These are phyloP conservation scores for Saguinus imperator DNA, from an alignment of 2,113 vertebrate species.

Conservation along the genomic window DNA sequence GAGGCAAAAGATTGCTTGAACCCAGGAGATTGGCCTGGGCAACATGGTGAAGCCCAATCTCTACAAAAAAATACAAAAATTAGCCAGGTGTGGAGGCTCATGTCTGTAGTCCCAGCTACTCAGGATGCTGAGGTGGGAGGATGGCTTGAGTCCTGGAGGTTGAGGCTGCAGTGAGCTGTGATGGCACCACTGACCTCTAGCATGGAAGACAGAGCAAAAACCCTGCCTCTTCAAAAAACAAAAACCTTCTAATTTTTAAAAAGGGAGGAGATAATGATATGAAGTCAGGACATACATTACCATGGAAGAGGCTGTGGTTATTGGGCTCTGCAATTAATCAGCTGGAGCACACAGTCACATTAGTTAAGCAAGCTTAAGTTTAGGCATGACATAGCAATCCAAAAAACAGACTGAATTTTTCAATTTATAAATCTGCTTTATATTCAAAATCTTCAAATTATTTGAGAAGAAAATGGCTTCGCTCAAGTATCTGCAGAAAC, in stretches of 20 bases:
- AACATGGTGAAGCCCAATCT: too few species aligned
- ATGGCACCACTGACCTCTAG: too few species aligned
- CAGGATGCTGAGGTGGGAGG: too few species aligned
- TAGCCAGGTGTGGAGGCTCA: too few species aligned
- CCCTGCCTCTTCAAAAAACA: too few species aligned
- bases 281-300: not conserved
- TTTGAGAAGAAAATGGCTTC: conserved; percentile 45
- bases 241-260: not conserved
- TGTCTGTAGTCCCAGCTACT: too few species aligned
- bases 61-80: too few species aligned
- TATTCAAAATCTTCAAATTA: conserved; percentile 27
- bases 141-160: too few species aligned
- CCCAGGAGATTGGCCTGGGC: too few species aligned
- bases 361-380: conserved; percentile 15
- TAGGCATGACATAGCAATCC: not conserved
- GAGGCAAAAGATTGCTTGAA: too few species aligned
- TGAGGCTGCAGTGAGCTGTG: too few species aligned
- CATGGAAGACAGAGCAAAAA: too few species aligned
- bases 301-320: not conserved
- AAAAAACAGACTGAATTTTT: not conserved
- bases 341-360: not conserved
- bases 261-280: conserved; percentile 19
- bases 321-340: not conserved
- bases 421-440: conserved; percentile 41
- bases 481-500: conserved; percentile 36